phyloP scores from a whole-genome alignment of 2,797 vertebrate genomes.

The Neomorphus geoffroyi region DNA sequence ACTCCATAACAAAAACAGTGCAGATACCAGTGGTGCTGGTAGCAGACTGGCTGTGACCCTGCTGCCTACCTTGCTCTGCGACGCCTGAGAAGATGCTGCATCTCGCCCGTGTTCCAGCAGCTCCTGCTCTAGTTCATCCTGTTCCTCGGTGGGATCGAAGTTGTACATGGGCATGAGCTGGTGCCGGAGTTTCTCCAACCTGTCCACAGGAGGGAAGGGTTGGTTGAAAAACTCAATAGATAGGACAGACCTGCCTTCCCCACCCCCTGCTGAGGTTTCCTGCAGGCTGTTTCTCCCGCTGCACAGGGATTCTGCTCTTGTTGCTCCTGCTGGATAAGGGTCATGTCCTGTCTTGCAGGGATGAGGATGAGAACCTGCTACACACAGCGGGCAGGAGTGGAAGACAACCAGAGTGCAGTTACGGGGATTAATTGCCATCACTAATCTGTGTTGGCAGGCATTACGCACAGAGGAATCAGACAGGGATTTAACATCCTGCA shows the following conservation, averaged over 20 bases:
- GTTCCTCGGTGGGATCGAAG: slow-evolving; percentile 96
- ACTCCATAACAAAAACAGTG: not conserved
- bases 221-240: not conserved
- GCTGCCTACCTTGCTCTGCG: slow-evolving; percentile 85
- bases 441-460: slow-evolving; percentile 30
- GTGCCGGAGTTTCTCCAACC: slow-evolving; percentile 95
- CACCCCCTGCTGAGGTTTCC: not conserved
- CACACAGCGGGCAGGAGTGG: not conserved
- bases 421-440: not conserved
- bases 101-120: slow-evolving; percentile 93
- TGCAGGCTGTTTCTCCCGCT: not conserved
- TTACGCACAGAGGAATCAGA: not conserved
- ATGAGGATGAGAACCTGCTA: not conserved
- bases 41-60: not conserved
- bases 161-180: slow-evolving; percentile 99
- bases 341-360: not conserved
- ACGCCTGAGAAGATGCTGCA: slow-evolving; percentile 81
- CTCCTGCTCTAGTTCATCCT: slow-evolving; percentile 97
- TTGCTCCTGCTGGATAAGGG: not conserved
- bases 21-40: not conserved
- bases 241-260: not conserved
- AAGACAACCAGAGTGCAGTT: not conserved
- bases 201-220: slow-evolving; percentile 43
- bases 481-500: slow-evolving; percentile 5
- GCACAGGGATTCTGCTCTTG: not conserved